Evolutionary conservation across 2,113 vertebrate species (phyloP).

Genomic region (Erpornis zantholeuca): DNA sequence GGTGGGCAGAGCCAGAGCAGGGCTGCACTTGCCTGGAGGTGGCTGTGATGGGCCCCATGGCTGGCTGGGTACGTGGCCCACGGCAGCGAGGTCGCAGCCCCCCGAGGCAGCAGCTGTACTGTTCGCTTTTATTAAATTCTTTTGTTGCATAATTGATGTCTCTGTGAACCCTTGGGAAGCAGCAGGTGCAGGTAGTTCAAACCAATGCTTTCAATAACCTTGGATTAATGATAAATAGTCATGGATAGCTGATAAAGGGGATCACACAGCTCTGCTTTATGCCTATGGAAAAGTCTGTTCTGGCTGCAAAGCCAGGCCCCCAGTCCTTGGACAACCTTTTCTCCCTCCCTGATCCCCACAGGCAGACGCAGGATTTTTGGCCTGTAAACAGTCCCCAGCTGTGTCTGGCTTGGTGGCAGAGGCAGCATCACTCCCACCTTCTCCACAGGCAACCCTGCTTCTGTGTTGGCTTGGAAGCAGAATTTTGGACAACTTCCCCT

Average conservation of each 20-base stretch:
- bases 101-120: neutral
- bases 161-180: neutral
- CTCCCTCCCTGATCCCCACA: neutral
- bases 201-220: neutral
- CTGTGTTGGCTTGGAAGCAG: neutral
- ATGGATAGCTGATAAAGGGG: neutral
- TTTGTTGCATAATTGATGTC: neutral
- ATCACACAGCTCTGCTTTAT: neutral
- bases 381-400: neutral
- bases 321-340: neutral
- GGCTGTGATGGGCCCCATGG: rapidly evolving
- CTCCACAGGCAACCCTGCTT: neutral
- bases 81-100: rapidly evolving
- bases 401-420: neutral
- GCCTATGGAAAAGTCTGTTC: neutral
- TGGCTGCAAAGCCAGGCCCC: neutral
- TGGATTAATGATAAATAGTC: conserved; percentile 4
- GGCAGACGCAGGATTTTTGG: neutral
- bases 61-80: neutral
- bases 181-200: conserved; percentile 18
- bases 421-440: neutral
- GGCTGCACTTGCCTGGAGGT: rapidly evolving
- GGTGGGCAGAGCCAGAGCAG: neutral
- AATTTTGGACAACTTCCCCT: neutral
- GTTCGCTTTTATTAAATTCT: neutral